These are phyloP conservation scores for Sabatieria punctata DNA, from an alignment of 2,888 invertebrate species.

Conservation along the genomic window DNA sequence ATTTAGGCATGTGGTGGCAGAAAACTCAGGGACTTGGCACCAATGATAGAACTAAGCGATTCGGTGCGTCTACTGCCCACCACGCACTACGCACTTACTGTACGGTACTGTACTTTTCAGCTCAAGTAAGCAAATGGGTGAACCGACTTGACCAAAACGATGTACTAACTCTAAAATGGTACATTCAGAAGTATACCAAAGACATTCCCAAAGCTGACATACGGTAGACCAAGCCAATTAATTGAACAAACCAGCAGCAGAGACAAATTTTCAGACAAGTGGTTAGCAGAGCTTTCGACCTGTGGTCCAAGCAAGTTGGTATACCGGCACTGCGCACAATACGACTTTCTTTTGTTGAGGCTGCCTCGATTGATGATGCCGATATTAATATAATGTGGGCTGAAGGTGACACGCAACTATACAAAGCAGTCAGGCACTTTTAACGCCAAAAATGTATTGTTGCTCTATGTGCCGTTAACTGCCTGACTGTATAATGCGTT, in stretches of 20 bases:
- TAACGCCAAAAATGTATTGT: no score
- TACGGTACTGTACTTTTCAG: slow-evolving; percentile 5
- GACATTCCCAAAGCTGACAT: slow-evolving; percentile 22
- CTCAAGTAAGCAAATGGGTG: slow-evolving; percentile 9
- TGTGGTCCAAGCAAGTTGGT: slow-evolving; percentile 44
- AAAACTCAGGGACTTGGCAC: not conserved
- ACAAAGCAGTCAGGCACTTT: no score
- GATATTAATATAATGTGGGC: slow-evolving; percentile 59
- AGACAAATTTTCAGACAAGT: slow-evolving; percentile 17
- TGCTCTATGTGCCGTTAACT: no score
- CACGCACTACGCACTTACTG: not conserved
- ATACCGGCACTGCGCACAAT: slow-evolving; percentile 47
- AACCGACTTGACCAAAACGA: slow-evolving; percentile 2
- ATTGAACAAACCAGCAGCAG: no score
- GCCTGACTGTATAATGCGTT: no score
- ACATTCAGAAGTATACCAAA: slow-evolving; percentile 23
- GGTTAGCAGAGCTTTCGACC: slow-evolving; percentile 43
- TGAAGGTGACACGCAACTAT: no score
- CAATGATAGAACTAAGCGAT: not conserved
- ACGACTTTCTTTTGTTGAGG: slow-evolving; percentile 27
- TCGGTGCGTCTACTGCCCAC: not conserved
- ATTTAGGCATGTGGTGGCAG: slow-evolving; percentile 16
- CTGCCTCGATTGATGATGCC: slow-evolving; percentile 40
- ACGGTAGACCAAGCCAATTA: slow-evolving; percentile 14
- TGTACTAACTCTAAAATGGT: slow-evolving; percentile 9